Evolutionary conservation across 2,113 vertebrate species (phyloP), one percentile per base, ranked within the genome.

Genomic region (Anarhynchus alexandrinus): DNA sequence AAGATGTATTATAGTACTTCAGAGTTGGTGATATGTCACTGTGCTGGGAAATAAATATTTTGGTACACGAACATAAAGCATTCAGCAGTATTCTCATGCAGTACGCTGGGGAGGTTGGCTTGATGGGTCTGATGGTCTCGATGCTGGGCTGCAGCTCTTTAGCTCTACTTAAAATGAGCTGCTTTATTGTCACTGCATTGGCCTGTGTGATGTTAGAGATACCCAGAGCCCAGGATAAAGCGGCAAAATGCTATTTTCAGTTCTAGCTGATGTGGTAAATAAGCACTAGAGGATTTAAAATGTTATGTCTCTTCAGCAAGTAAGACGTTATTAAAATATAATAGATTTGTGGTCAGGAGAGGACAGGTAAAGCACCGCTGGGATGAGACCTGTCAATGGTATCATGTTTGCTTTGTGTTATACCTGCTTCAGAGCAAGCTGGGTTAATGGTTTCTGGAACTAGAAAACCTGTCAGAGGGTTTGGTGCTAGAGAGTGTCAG

Each of bases 41-140:
- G 8, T 73, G 36, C 83, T 88, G 72, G 55, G 67, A 86, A 88
- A 77, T 38, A 69, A 90, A 25, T 86, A 49, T 69, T 94, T 86
- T 74, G 55, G 36, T 85, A 16, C 12, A 12, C 5, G 5, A 42
- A 54, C 27, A 15, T 79, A 57, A 92, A 90, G 25, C 45, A 19
- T 51, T 71, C 34, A 5, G 8, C 15, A 15, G 5, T 10, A 4
- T 64, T 90, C 12, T 80, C 38, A 18, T 0, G 0, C 62, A 47
- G 78, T 12, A 4, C 2, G 2, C 34, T 57, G 34, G 36, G 72
- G 36, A 77, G 30, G 42, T 20, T 87, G 84, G n/a, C 21, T 38
- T n/a, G 54, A 7, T 0, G 5, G 34, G 22, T 81, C 72, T 78
- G 73, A 36, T 2, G 4, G 51, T 66, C 34, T 61, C 0, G 0